These are phyloP conservation scores for Cheilosia impressa DNA, from an alignment of 2,888 invertebrate genomes.

Conservation along the genomic window DNA sequence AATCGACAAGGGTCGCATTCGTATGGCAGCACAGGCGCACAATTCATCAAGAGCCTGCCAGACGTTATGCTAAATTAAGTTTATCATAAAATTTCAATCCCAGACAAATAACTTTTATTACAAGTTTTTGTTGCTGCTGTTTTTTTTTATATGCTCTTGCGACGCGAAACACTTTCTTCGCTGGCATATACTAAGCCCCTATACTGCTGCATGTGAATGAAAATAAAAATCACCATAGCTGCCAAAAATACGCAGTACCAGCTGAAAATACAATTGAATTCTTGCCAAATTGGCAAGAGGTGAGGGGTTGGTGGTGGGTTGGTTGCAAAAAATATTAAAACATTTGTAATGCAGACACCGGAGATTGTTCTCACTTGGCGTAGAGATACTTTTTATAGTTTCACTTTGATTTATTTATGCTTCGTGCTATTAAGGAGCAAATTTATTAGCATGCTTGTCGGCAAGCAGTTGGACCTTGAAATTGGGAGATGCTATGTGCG, in stretches of 20 bases:
- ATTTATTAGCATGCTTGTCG: slow-evolving; percentile 15
- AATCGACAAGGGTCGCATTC: neutral
- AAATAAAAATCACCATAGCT: slow-evolving; percentile 32
- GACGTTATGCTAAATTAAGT: slow-evolving; percentile 74
- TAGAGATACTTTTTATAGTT: slow-evolving; percentile 44
- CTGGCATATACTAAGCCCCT: slow-evolving; percentile 9
- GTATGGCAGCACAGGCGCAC: neutral
- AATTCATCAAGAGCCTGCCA: slow-evolving; percentile 64
- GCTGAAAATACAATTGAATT: slow-evolving; percentile 63
- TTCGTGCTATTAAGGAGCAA: slow-evolving; percentile 18
- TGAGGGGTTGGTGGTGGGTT: neutral
- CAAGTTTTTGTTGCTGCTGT: neutral
- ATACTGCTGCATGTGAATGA: slow-evolving; percentile 27
- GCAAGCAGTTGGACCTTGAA: slow-evolving; percentile 4
- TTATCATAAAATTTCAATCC: slow-evolving; percentile 73
- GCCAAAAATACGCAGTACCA: slow-evolving; percentile 64
- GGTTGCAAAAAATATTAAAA: slow-evolving; percentile 41
- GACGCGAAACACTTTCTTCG: slow-evolving; percentile 51
- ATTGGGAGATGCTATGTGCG: neutral
- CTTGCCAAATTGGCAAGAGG: slow-evolving; percentile 63
- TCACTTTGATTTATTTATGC: slow-evolving; percentile 57
- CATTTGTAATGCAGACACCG: slow-evolving; percentile 67
- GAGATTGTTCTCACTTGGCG: slow-evolving; percentile 58
- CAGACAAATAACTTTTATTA: slow-evolving; percentile 71
- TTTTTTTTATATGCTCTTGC: neutral